A percentile compares a stretch with the other conserved stretches of the same genome.
phyloP scores from a whole-genome alignment of 2,888 invertebrate species.

The Electrophaes corylata region DNA sequence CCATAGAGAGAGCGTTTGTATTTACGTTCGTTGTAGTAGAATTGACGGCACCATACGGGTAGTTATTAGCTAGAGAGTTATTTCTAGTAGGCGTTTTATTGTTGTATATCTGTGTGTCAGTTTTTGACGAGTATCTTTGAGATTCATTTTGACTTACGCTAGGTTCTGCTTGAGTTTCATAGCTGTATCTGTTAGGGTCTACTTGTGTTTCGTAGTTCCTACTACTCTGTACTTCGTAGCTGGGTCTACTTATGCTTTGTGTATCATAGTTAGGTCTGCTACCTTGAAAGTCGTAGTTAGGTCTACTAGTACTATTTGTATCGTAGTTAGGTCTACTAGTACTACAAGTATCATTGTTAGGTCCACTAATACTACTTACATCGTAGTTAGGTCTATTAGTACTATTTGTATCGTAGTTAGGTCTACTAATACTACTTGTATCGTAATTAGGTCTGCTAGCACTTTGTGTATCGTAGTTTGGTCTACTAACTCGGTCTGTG shows the following conservation, averaged over 20 bases:
- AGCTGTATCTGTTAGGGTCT: constrained; percentile 26
- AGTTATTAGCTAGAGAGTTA: constrained; percentile 46
- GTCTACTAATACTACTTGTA: constrained; percentile 7
- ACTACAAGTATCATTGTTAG: constrained; percentile 23
- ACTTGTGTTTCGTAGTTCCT: constrained; percentile 43
- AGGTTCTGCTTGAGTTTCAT: constrained; percentile 30
- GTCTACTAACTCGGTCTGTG: constrained; percentile 42
- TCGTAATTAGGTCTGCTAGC: constrained; percentile 25
- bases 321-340: constrained; percentile 24
- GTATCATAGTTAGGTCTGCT: constrained; percentile 15
- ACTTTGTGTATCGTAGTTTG: constrained; percentile 38
- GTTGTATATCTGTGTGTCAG: constrained; percentile 54
- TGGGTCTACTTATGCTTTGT: constrained; percentile 11
- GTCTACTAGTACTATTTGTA: constrained; percentile 27
- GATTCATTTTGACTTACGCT: constrained; percentile 55
- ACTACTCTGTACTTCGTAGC: constrained; percentile 31
- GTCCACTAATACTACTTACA: constrained; percentile 9
- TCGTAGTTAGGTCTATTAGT: neutral
- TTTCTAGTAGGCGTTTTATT: constrained; percentile 53
- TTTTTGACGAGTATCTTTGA: constrained; percentile 56
- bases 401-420: constrained; percentile 35
- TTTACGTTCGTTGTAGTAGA: constrained; percentile 50
- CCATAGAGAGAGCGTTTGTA: constrained; percentile 54
- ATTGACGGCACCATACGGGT: constrained; percentile 48
- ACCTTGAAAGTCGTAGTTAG: constrained; percentile 4